Percentiles rank a stretch among this genome's conserved stretches.
These are phyloP conservation scores for Hecatera dysodea DNA, from an alignment of 2,888 invertebrate genomes.

Conservation along the genomic window DNA sequence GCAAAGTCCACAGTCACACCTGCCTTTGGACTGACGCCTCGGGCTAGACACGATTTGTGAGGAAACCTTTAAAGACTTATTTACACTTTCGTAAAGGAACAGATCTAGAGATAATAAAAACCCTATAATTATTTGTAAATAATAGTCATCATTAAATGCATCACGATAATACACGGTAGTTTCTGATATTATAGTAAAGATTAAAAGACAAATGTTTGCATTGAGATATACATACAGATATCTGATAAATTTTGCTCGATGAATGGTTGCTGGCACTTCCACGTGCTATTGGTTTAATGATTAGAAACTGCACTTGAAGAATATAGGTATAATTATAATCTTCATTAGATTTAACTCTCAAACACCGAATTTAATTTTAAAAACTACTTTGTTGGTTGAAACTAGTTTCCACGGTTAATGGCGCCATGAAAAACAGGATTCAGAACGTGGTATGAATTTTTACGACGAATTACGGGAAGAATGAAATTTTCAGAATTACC, in stretches of 20 bases:
- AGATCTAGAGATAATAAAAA: too few species aligned
- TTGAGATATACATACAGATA: conserved; percentile 7
- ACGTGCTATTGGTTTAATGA: conserved; percentile 3
- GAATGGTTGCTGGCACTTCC: conserved; percentile 8
- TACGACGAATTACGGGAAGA: conserved; percentile 2
- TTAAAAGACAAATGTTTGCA: conserved; percentile 24
- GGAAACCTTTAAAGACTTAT: not conserved
- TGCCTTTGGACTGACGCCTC: too few species aligned
- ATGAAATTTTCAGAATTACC: conserved; percentile 14
- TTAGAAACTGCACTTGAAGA: not conserved
- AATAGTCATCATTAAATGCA: conserved; percentile 11
- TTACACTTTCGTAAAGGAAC: not conserved
- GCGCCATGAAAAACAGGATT: conserved; percentile 27
- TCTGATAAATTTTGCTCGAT: conserved; percentile 7
- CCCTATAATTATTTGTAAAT: not conserved
- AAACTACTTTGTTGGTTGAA: conserved; percentile 2
- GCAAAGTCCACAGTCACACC: not conserved
- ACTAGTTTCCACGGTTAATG: conserved; percentile 26
- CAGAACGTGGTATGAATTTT: conserved; percentile 28
- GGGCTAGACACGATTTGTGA: not conserved
- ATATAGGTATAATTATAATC: not conserved
- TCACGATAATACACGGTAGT: conserved; percentile 3
- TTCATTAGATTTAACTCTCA: not conserved
- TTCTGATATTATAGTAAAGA: conserved; percentile 3
- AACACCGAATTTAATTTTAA: conserved; percentile 11